Evolutionary conservation across 2,113 vertebrate species (phyloP).

Genomic region (Rattus rattus): DNA sequence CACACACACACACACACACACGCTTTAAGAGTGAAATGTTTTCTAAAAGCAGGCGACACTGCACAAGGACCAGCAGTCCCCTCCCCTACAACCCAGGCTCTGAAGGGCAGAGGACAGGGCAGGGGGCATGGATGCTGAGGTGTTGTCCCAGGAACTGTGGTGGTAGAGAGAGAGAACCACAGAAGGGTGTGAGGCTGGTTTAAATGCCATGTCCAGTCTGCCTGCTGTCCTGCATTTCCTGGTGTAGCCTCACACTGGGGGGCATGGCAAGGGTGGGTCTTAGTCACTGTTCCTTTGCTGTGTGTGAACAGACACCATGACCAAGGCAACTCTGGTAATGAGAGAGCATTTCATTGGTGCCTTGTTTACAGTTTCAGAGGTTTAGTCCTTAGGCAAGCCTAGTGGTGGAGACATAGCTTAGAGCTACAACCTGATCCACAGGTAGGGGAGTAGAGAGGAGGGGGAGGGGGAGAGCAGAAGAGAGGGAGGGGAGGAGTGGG

Average conservation of each 20-base stretch:
- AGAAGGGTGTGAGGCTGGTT: neutral
- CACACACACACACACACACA: neutral
- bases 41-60: neutral
- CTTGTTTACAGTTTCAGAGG: neutral
- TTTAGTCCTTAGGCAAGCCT: neutral
- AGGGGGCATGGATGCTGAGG: too few species aligned
- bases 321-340: neutral
- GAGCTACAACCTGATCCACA: neutral
- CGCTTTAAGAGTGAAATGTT: neutral
- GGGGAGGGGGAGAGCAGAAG: rapidly evolving
- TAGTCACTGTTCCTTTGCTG: neutral
- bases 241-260: neutral
- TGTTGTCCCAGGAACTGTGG: neutral
- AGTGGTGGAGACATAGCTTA: neutral
- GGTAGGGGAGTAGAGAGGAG: rapidly evolving
- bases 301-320: neutral
- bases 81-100: neutral
- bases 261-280: neutral
- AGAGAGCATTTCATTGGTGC: neutral
- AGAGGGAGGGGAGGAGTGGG: neutral
- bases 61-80: neutral
- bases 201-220: too few species aligned
- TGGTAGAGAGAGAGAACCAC: neutral
- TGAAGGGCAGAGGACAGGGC: neutral
- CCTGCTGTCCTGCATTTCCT: too few species aligned